A percentile compares a stretch with the other conserved stretches of the same genome.
phyloP scores from a whole-genome alignment of 2,888 invertebrate species.

The Drosophila meridiana region DNA sequence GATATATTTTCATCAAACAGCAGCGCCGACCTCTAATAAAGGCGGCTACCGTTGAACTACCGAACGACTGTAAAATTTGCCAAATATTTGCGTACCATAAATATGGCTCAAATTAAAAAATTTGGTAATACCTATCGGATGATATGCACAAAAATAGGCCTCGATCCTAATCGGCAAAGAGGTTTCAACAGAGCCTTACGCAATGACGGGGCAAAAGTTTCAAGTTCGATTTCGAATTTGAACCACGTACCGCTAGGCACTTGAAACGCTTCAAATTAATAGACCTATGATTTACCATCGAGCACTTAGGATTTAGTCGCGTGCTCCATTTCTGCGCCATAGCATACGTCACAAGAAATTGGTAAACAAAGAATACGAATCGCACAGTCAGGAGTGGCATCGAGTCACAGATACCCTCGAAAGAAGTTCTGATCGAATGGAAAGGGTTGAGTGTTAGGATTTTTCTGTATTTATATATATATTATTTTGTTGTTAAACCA shows the following conservation, averaged over 20 bases:
- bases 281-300: conserved; percentile 7
- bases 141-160: conserved; percentile 12
- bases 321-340: conserved; percentile 8
- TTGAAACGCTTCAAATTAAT: neutral
- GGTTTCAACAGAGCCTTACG: neutral
- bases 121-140: neutral
- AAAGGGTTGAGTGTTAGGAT: neutral
- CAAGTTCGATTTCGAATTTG: neutral
- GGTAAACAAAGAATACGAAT: neutral
- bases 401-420: conserved; percentile 1
- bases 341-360: neutral
- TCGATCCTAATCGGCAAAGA: conserved; percentile 16
- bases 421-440: neutral
- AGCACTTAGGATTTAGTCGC: conserved; percentile 11
- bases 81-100: conserved; percentile 8
- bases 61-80: conserved; percentile 1
- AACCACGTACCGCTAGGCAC: neutral
- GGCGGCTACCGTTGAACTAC: conserved; percentile 9
- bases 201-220: conserved; percentile 10
- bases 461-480: neutral
- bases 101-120: neutral
- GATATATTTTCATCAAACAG: conserved; percentile 6
- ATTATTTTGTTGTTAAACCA: neutral
- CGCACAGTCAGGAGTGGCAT: neutral
- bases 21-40: conserved; percentile 4